Percentiles rank a stretch among this genome's conserved stretches.
phyloP scores from a whole-genome alignment of 1,140 invertebrate genomes.

The Aphelinus atriplicis region DNA sequence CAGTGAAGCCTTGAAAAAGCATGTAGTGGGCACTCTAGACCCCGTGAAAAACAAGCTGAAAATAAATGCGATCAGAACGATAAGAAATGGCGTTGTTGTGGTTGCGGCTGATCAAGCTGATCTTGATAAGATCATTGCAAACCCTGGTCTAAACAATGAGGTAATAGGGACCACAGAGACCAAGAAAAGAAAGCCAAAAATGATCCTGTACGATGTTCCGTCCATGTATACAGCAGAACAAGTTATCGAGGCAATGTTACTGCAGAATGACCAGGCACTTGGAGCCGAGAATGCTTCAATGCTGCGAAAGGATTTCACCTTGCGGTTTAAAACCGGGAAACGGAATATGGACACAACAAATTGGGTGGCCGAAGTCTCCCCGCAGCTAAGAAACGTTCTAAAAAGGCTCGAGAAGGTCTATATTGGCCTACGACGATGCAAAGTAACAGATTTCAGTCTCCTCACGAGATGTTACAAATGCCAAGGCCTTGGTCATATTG shows the following conservation, averaged over 20 bases:
- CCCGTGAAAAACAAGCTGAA: no score
- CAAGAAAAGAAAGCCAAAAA: slow-evolving; percentile 14
- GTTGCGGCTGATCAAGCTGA: slow-evolving; percentile 14
- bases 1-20: no score
- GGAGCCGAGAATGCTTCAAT: no score
- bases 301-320: not conserved
- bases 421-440: not conserved
- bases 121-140: not conserved
- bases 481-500: not conserved
- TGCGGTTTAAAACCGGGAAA: not conserved
- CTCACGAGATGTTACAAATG: no score
- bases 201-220: slow-evolving; percentile 28
- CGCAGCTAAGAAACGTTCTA: not conserved
- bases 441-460: not conserved
- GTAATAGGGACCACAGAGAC: not conserved
- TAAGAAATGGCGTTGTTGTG: not conserved
- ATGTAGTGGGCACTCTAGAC: no score
- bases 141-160: not conserved
- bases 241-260: not conserved
- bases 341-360: not conserved
- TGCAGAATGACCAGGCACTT: not conserved
- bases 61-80: not conserved
- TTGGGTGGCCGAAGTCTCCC: slow-evolving; percentile 10
- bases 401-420: not conserved
- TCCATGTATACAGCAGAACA: not conserved